Evolutionary conservation across 2,888 invertebrate species (phyloP), one percentile per base, ranked within the genome.

Genomic region (Ophraella communa): DNA sequence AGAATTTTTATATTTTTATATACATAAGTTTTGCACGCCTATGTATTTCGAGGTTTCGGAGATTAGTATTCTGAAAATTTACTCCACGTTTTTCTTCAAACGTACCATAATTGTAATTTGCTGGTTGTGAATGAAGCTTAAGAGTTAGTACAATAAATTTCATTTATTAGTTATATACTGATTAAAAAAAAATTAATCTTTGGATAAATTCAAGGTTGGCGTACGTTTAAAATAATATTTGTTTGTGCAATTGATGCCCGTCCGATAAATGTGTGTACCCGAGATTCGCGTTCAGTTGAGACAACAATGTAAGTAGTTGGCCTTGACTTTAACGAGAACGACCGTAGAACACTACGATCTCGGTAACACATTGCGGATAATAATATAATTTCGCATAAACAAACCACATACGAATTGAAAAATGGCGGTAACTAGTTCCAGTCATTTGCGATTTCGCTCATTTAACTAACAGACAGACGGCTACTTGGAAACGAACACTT

Each of bases 301-400:
- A 67, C 67, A 70, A 70, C 70, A 68, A 70, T 67, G 66, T 67
- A 66, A 70, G 66, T 55, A 54, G 71, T 67, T 64, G 69, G 64
- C 71, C 71, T 71, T 71, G 71, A 71, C 71, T 71, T 71, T 69
- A 71, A 67, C 70, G 65, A 71, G 70, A 67, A 63, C 62, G 52
- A 64, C 58, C 56, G 58, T 47, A 59, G 57, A 55, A 62, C 64
- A 57, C 62, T 45, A 65, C 59, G 64, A 65, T 67, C 63, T 57
- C 62, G 61, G 53, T 62, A 60, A 65, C 56, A 67, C 62, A 61
- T 61, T 51, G 61, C 60, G 61, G 58, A 63, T 65, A 57, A 56
- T 45, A 64, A 56, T 45, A 64, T 60, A 64, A 62, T 68, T 66
- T 52, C 63, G 54, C 66, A 60, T 63, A 62, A 64, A 59, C 60